Evolutionary conservation across 1,140 invertebrate species (phyloP), one percentile per base, ranked within the genome.

Genomic region (Calosoma granatense): DNA sequence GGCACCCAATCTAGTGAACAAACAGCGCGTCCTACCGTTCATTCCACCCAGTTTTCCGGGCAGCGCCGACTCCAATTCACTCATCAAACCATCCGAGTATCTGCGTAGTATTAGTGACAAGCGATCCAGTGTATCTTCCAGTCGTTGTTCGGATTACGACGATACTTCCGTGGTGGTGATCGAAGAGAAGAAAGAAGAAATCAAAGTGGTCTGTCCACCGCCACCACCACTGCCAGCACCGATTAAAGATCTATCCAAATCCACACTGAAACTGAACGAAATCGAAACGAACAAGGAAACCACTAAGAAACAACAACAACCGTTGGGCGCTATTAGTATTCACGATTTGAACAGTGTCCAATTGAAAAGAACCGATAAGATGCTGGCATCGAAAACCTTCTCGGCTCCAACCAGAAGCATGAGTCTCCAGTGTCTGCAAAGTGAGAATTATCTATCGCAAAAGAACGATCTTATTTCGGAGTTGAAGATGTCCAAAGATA

Each of bases 1-100:
- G 61, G 77, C 73, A 52, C 78, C 78, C 60, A 79, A 87, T 74
- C 76, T 87, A 71, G 82, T 88, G 63, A 87, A 86, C 76, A 89
- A 87, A 72, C 88, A 90, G 71, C 80, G 88, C 71, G 87, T 83
- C 61, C 72, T 90, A 57, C 87, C 90, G 59, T 93, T 94, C 77
- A 86, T 94, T 68, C 90, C 90, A 47, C 90, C 91, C 20, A 87
- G 88, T 70, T 93, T 94, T 74, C 83, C 83, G 22, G 78, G 76
- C 61, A 76, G 63, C 65, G 75, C 79, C 59, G 79, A 84, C 64
- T 82, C 87, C 53, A 85, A 91, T 68, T 81, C 84, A 39, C 79
- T 94, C 43, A 92, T 95, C 66, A 94, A 94, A 68, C 92, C 92
- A 39, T 92, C 89, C 26, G 91, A 94, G 71, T 94, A 94, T 72